These are phyloP conservation scores for Oligia fasciuncula DNA, from an alignment of 2,888 invertebrate species.

Conservation along the genomic window DNA sequence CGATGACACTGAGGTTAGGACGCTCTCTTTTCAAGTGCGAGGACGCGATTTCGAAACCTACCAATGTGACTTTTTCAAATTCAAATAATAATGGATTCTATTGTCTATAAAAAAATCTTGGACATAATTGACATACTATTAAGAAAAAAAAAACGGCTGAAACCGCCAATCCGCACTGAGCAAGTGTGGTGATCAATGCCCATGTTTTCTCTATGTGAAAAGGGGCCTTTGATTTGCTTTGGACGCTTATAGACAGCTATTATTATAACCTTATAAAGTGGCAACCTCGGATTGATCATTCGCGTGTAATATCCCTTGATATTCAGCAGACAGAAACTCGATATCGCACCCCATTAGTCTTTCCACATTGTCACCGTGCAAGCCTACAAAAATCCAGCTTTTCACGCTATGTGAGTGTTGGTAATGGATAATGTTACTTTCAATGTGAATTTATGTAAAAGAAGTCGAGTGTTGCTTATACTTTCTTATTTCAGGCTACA, in stretches of 20 bases:
- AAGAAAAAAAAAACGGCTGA: not conserved
- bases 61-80: not conserved
- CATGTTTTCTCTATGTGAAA: not conserved
- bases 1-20: not conserved
- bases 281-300: constrained; percentile 34
- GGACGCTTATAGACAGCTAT: not conserved
- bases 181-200: not conserved
- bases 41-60: not conserved
- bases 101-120: not conserved
- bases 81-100: not conserved
- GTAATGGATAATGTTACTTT: constrained; percentile 70
- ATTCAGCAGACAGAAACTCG: constrained; percentile 64
- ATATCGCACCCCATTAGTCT: constrained; percentile 71
- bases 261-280: not conserved
- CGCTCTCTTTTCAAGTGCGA: not conserved
- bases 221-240: not conserved
- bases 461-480: constrained; percentile 38
- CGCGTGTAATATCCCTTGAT: constrained; percentile 53
- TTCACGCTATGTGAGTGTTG: constrained; percentile 64
- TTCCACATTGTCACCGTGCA: constrained; percentile 64
- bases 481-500: constrained; percentile 30
- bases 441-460: constrained; percentile 63
- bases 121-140: not conserved
- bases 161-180: too few relatives aligned
- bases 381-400: constrained; percentile 65